Evolutionary conservation across 2,113 vertebrate species (phyloP).

Genomic region (Poeciliopsis occidentalis): DNA sequence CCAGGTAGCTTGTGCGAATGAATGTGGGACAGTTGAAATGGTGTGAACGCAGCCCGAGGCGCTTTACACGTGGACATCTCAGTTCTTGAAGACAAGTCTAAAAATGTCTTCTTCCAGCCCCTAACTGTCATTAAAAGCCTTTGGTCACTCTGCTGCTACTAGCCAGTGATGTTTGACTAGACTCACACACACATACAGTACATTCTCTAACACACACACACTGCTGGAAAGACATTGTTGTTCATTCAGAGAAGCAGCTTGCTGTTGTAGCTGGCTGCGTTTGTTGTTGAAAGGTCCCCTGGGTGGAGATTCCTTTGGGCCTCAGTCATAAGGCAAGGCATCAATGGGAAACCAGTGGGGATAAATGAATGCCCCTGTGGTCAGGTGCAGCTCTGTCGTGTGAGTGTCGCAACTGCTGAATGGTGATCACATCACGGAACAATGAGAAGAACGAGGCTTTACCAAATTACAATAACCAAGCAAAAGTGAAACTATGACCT

Average conservation of each 20-base stretch:
- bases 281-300: slow-evolving; percentile 80
- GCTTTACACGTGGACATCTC: not conserved
- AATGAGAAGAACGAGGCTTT: slow-evolving; percentile 23
- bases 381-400: slow-evolving; percentile 73
- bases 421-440: slow-evolving; percentile 52
- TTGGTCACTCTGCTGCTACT: slow-evolving; percentile 72
- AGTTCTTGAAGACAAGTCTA: not conserved
- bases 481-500: not conserved
- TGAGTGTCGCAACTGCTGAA: slow-evolving; percentile 65
- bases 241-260: slow-evolving; percentile 80
- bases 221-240: slow-evolving; percentile 72
- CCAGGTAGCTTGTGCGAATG: too few species aligned
- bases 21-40: not conserved
- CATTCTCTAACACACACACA: slow-evolving; percentile 36
- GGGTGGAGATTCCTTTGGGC: slow-evolving; percentile 77
- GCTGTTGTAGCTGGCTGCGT: slow-evolving; percentile 77
- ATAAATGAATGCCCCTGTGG: slow-evolving; percentile 72
- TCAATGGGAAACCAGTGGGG: slow-evolving; percentile 73
- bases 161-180: slow-evolving; percentile 58
- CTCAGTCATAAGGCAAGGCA: slow-evolving; percentile 77
- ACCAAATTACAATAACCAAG: not conserved
- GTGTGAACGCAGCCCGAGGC: not conserved
- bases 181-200: slow-evolving; percentile 48
- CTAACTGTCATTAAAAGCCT: slow-evolving; percentile 66
- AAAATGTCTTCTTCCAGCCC: slow-evolving; percentile 52